Evolutionary conservation across 2,888 invertebrate genomes (phyloP).

Genomic region (Epinotia brunnichana): DNA sequence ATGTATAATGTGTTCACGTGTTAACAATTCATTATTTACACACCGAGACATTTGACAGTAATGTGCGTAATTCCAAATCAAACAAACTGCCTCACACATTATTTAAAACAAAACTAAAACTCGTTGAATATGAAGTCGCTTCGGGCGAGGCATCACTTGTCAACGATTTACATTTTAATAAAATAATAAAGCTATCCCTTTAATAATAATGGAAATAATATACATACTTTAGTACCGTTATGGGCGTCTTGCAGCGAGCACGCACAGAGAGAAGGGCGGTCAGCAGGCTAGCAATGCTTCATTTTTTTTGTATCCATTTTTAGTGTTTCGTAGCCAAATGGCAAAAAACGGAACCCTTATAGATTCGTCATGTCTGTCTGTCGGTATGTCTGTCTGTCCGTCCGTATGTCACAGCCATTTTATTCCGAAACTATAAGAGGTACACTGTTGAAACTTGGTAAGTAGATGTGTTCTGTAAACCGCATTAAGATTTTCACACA

Average conservation of each 20-base stretch:
- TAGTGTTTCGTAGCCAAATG: too few relatives aligned
- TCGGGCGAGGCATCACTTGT: conserved; percentile 55
- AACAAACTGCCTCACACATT: conserved; percentile 3
- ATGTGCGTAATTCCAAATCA: neutral
- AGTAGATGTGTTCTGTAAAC: too few relatives aligned
- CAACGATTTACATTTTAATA: conserved; percentile 68
- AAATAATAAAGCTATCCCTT: conserved; percentile 47
- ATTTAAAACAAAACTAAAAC: conserved; percentile 23
- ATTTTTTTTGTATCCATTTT: neutral
- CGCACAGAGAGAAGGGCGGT: neutral
- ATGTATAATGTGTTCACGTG: neutral
- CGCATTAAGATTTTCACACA: too few relatives aligned
- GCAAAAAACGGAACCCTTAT: too few relatives aligned
- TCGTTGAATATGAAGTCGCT: conserved; percentile 18
- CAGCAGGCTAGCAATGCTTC: conserved; percentile 27
- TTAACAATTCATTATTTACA: neutral
- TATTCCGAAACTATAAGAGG: too few relatives aligned
- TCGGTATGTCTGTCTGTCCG: too few relatives aligned
- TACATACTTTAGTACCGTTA: conserved; percentile 47
- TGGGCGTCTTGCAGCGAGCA: conserved; percentile 32
- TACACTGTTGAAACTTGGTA: too few relatives aligned
- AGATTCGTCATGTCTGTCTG: too few relatives aligned
- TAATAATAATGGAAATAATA: conserved; percentile 44
- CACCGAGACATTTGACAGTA: neutral
- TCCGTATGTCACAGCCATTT: too few relatives aligned